These are phyloP conservation scores for Pheosia tremula DNA, from an alignment of 2,888 invertebrate genomes.

Conservation along the genomic window DNA sequence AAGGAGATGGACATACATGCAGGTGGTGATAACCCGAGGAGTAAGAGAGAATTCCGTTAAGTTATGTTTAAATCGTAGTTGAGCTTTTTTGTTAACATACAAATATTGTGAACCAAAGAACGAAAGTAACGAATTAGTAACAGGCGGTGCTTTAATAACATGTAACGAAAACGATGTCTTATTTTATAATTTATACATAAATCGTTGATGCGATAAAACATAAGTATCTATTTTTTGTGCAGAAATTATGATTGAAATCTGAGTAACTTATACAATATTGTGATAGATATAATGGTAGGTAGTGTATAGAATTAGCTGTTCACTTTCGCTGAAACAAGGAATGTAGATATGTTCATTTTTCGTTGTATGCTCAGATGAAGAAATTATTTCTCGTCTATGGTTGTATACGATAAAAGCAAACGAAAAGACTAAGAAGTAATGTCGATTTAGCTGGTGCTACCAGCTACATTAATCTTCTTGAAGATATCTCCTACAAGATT, in stretches of 20 bases:
- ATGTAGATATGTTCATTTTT: not conserved
- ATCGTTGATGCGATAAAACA: too few species aligned
- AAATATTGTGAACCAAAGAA: not conserved
- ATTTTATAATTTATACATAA: too few species aligned
- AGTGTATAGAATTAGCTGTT: too few species aligned
- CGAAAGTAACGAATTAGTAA: too few species aligned
- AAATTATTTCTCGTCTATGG: not conserved
- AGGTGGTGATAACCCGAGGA: conserved; percentile 64
- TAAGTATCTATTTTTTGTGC: too few species aligned
- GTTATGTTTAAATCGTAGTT: conserved; percentile 13
- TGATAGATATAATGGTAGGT: too few species aligned
- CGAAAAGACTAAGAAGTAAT: not conserved
- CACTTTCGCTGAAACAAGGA: not conserved
- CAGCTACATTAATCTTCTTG: too few species aligned
- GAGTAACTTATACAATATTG: too few species aligned
- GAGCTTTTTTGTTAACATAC: conserved; percentile 9
- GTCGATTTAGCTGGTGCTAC: not conserved
- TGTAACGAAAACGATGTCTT: too few species aligned
- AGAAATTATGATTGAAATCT: too few species aligned
- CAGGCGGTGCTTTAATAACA: too few species aligned
- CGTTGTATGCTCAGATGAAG: not conserved
- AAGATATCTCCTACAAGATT: too few species aligned
- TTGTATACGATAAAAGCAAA: not conserved
- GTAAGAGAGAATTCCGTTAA: conserved; percentile 50
- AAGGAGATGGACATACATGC: conserved; percentile 58